Conservation (phyloP, 2,113 vertebrate species). For the Motacilla alba region DNA sequence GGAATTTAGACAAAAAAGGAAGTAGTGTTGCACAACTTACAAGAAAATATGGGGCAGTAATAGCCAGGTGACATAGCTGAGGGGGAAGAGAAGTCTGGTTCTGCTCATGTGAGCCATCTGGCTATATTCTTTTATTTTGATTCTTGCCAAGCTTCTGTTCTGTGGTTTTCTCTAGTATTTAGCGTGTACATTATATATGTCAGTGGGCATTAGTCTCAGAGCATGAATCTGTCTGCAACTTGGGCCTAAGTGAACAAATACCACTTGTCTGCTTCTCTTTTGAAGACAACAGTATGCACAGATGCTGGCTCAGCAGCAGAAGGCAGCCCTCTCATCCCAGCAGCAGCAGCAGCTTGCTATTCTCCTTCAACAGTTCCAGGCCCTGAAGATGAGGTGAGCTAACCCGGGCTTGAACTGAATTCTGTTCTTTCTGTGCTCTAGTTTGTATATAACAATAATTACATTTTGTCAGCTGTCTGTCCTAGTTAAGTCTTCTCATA, state of each 20-base stretch:
- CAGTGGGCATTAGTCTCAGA: neutral
- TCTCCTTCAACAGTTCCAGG: slow-evolving; percentile 92
- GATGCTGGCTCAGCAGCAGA: slow-evolving; percentile 91
- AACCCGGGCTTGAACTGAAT: neutral
- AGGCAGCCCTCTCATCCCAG: slow-evolving; percentile 89
- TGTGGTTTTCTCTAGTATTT: neutral
- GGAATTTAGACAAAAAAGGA: neutral
- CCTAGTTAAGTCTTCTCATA: neutral
- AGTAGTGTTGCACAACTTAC: neutral
- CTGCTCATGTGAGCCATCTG: neutral
- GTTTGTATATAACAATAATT: neutral
- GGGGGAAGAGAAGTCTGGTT: neutral
- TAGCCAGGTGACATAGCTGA: neutral
- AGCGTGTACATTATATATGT: neutral
- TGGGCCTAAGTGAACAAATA: neutral
- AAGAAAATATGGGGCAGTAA: neutral
- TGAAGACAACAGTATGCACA: slow-evolving; percentile 94
- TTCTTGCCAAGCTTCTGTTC: neutral
- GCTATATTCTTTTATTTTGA: neutral
- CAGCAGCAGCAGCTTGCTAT: slow-evolving; percentile 93
- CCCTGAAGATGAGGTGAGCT: slow-evolving; percentile 91
- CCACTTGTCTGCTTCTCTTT: slow-evolving; percentile 40
- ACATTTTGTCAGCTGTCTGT: neutral
- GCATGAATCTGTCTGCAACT: neutral
- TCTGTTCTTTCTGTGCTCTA: neutral